Evolutionary conservation across 2,113 vertebrate genomes (phyloP).

Genomic region (Mesoclemmys tuberculata): DNA sequence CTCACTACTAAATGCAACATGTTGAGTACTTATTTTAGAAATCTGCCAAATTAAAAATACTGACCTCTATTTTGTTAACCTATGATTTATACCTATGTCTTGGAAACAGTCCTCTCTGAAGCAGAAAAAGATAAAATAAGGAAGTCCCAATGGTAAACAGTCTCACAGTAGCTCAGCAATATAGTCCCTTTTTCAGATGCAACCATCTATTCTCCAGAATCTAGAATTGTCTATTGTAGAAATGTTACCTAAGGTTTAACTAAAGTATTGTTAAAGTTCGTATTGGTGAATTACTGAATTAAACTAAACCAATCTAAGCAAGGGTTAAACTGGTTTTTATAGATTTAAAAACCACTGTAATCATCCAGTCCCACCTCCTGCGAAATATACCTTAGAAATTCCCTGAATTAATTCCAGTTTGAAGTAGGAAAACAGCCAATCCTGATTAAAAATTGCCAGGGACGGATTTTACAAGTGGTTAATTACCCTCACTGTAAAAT

Average conservation of each 20-base stretch:
- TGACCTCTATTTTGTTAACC: not conserved
- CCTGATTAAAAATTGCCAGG: too few relatives aligned
- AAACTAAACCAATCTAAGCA: not conserved
- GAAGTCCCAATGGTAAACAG: not conserved
- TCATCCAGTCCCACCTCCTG: not conserved
- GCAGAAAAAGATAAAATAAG: not conserved
- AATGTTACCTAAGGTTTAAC: not conserved
- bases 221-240: not conserved
- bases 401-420: not conserved
- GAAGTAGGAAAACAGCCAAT: not conserved
- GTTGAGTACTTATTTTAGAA: not conserved
- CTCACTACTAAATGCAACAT: not conserved
- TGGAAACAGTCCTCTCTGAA: not conserved
- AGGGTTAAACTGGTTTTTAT: not conserved
- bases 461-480: too few relatives aligned
- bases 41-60: not conserved
- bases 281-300: not conserved
- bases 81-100: not conserved
- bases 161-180: not conserved
- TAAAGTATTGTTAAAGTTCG: not conserved
- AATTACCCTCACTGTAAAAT: too few relatives aligned
- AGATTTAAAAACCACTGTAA: not conserved
- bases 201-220: not conserved
- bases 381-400: not conserved
- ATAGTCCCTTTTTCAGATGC: not conserved